A percentile compares a stretch with the other conserved stretches of the same genome.
phyloP scores from a whole-genome alignment of 2,888 invertebrate species.

The Apocheima hispidaria region DNA sequence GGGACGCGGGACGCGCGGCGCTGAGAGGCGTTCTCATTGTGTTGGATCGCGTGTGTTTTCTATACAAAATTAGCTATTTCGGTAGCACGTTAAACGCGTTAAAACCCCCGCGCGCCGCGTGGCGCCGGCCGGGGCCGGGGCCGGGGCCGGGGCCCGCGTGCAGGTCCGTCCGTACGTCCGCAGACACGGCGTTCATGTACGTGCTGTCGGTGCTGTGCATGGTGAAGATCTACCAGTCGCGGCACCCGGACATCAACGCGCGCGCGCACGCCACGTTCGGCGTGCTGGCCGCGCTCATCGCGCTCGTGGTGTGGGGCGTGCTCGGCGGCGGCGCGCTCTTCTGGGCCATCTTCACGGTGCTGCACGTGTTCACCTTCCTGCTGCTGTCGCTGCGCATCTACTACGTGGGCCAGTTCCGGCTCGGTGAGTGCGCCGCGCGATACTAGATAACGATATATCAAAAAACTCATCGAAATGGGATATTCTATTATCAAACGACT shows the following conservation, averaged over 20 bases:
- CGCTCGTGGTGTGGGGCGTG: constrained; percentile 90
- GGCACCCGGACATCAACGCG: constrained; percentile 96
- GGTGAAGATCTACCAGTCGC: constrained; percentile 95
- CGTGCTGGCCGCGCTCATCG: constrained; percentile 91
- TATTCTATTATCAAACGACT: no score
- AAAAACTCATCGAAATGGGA: no score
- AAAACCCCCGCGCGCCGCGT: no score
- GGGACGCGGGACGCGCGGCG: no score
- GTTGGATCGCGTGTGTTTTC: no score
- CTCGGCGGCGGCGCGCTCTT: constrained; percentile 88
- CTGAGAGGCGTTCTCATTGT: no score
- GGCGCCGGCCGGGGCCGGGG: neutral
- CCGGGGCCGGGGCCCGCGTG: neutral
- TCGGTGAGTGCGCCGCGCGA: constrained; percentile 82
- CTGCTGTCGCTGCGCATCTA: constrained; percentile 90
- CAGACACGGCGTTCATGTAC: constrained; percentile 97
- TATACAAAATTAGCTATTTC: no score
- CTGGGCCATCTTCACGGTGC: constrained; percentile 91
- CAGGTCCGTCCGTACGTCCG: constrained; percentile 49
- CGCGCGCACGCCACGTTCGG: constrained; percentile 93
- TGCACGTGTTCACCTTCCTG: constrained; percentile 90
- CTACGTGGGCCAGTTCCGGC: constrained; percentile 91
- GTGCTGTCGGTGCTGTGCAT: constrained; percentile 94
- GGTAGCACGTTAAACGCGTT: no score
- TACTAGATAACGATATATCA: no score